Evolutionary conservation across 2,888 invertebrate species (phyloP), one percentile per base, ranked within the genome.

Genomic region (Agriopis marginaria): DNA sequence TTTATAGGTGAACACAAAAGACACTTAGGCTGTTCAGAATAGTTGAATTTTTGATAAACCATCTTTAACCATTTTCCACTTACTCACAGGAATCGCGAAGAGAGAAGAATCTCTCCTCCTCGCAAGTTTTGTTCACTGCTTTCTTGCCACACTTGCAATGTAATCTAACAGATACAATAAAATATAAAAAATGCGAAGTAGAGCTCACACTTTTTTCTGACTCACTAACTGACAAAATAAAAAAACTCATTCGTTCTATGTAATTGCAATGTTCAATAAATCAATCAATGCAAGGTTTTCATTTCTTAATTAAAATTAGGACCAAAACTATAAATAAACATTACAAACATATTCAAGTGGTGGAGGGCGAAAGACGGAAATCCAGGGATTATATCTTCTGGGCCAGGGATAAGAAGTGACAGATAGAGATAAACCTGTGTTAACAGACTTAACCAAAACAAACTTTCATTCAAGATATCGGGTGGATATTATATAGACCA

Each of bases 311-410:
- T 32, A 32, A 1, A 23, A 23, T 23, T 23, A 42, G 12, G 7
- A 14, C 10, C 17, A 56, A 50, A 49, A 51, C 61, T 61, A 50
- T 50, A 47, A 55, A 66, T 55, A 70, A 54, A 63, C 55, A 59
- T 63, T 11, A 63, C 59, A 50, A n/a, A 32, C 14, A 54, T 62
- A 55, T 58, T 70, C 42, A 59, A 66, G 62, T 59, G 40, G 23
- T 42, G 42, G 66, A 47, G 53, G 47, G 56, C 55, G 45, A 23
- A 45, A 54, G 53, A 32, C 72, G 68, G 73, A 75, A 74, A 76
- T 76, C 76, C 72, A 67, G 60, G 70, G 73, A 74, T 76, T 72
- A 75, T 54, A 64, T 64, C 53, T 65, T 58, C 63, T 66, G 55
- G 69, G 49, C 70, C 71, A 51, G 70, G 65, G 51, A 66, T 66